phyloP scores from a whole-genome alignment of 2,888 invertebrate genomes.

The Osmoderma eremita region DNA sequence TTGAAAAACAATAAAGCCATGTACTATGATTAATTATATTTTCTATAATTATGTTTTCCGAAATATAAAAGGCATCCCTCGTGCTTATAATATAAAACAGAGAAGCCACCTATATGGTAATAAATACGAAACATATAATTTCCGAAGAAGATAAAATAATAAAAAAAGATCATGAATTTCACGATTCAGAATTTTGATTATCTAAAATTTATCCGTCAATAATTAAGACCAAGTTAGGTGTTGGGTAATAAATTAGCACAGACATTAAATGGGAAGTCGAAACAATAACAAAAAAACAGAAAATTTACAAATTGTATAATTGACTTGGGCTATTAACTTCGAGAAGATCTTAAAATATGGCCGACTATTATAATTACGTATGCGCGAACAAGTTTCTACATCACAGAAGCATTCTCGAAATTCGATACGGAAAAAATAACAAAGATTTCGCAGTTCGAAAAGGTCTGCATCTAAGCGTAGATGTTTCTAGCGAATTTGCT shows the following conservation, averaged over 20 bases:
- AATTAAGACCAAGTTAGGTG: conserved; percentile 30
- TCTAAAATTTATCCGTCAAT: conserved; percentile 16
- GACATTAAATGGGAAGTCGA: too few relatives aligned
- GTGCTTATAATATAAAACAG: too few relatives aligned
- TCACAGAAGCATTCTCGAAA: conserved; percentile 26
- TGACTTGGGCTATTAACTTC: conserved; percentile 30
- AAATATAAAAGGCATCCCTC: too few relatives aligned
- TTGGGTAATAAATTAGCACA: conserved; percentile 14
- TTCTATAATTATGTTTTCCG: too few relatives aligned
- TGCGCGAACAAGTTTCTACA: conserved; percentile 25
- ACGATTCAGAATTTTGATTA: conserved; percentile 20
- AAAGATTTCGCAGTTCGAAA: conserved; percentile 25
- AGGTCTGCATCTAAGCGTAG: conserved; percentile 22
- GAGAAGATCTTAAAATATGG: conserved; percentile 32
- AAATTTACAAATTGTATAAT: conserved; percentile 15
- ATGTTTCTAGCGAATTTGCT: neutral
- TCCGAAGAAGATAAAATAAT: conserved; percentile 8
- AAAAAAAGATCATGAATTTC: conserved; percentile 39
- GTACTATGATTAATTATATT: too few relatives aligned
- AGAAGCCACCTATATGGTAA: neutral
- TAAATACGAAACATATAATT: conserved; percentile 7
- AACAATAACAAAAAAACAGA: neutral
- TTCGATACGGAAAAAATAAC: conserved; percentile 24
- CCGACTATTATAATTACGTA: conserved; percentile 24
- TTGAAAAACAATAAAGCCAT: too few relatives aligned